phyloP scores from a whole-genome alignment of 2,888 invertebrate species.

The Tromatobia lineatoria region DNA sequence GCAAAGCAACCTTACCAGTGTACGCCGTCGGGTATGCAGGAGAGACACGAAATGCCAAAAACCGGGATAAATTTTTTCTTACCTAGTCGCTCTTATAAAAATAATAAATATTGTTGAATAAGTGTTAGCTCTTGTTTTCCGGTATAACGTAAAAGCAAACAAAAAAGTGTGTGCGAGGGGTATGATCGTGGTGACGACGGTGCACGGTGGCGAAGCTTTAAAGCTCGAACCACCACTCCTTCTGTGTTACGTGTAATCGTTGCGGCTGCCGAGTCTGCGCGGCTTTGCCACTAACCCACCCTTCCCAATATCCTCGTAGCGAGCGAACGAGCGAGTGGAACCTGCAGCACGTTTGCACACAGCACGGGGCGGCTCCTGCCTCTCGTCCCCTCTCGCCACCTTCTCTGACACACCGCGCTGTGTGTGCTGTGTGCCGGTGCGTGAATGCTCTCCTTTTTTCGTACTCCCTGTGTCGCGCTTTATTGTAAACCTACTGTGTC shows the following conservation, averaged over 20 bases:
- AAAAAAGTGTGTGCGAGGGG: not conserved
- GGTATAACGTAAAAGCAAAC: not conserved
- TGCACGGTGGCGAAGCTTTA: constrained; percentile 50
- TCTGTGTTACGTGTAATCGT: constrained; percentile 50
- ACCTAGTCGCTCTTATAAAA: not conserved
- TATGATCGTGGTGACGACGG: constrained; percentile 36
- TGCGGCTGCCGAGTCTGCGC: constrained; percentile 51
- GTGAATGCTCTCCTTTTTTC: constrained; percentile 39
- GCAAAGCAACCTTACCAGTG: not conserved
- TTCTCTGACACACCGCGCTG: constrained; percentile 10
- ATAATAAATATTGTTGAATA: not conserved
- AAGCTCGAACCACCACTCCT: constrained; percentile 31
- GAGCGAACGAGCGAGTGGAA: constrained; percentile 14
- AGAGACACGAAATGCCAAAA: not conserved
- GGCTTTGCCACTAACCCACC: constrained; percentile 21
- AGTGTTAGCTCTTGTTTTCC: not conserved
- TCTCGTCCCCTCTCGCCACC: constrained; percentile 17
- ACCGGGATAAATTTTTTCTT: not conserved
- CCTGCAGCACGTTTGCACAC: constrained; percentile 44
- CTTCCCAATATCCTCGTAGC: not conserved
- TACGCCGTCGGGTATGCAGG: not conserved
- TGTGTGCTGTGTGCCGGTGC: constrained; percentile 44
- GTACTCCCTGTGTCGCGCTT: constrained; percentile 26
- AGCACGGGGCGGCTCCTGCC: constrained; percentile 62
- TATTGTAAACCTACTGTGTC: not conserved